phyloP scores from a whole-genome alignment of 2,797 vertebrate genomes.

The Chaunax sp. region DNA sequence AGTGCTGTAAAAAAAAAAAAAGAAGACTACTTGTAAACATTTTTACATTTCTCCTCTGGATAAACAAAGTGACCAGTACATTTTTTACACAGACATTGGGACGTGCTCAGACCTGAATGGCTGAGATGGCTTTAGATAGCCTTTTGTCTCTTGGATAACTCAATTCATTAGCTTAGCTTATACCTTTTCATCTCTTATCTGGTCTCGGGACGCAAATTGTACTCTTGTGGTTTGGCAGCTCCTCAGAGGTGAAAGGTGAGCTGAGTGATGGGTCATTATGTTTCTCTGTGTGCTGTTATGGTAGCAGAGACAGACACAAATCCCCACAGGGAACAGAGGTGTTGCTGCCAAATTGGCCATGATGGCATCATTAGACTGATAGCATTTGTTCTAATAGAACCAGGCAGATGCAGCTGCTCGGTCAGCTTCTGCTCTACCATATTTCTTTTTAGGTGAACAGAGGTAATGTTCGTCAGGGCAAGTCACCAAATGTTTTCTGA shows the following conservation, averaged over 20 bases:
- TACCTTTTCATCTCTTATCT: constrained; percentile 66
- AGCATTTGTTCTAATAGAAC: constrained; percentile 38
- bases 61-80: not conserved
- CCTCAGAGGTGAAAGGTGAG: constrained; percentile 68
- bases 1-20: too few species aligned
- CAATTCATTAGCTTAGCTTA: constrained; percentile 58
- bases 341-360: constrained; percentile 51
- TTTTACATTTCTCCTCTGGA: not conserved
- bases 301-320: constrained; percentile 33
- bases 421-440: constrained; percentile 31
- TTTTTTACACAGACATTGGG: constrained; percentile 12
- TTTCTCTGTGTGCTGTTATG: constrained; percentile 37
- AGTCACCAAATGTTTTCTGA: constrained; percentile 8
- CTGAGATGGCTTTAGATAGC: constrained; percentile 45
- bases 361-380: constrained; percentile 61
- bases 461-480: not conserved
- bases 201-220: constrained; percentile 58
- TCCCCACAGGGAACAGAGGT: constrained; percentile 47
- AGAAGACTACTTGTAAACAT: too few species aligned
- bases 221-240: constrained; percentile 57
- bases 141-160: constrained; percentile 51
- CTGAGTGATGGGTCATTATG: constrained; percentile 62
- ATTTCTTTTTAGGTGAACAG: not conserved
- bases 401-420: constrained; percentile 28
- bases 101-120: constrained; percentile 42